Conservation (phyloP, 2,113 vertebrate genomes). For the Tragelaphus strepsiceros region DNA sequence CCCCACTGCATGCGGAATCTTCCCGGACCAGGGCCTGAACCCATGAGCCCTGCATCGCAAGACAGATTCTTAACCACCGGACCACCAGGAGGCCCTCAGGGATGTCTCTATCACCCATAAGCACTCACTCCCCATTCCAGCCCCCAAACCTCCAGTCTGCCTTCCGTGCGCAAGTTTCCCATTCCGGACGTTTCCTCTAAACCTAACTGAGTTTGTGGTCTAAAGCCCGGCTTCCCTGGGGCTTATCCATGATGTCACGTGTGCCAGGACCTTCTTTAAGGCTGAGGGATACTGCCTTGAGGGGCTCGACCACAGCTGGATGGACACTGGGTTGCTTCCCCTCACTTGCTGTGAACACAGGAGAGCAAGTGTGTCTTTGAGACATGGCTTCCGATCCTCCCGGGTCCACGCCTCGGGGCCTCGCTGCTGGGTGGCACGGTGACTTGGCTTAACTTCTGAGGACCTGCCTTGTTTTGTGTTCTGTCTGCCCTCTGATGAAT, state of each 20-base stretch:
- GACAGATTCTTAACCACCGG: background rate
- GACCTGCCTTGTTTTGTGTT: fast-evolving
- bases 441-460: fast-evolving
- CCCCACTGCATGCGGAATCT: background rate
- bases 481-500: background rate
- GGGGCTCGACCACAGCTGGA: fast-evolving
- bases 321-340: fast-evolving
- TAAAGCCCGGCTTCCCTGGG: fast-evolving
- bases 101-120: fast-evolving
- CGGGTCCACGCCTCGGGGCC: fast-evolving
- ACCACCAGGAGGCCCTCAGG: fast-evolving
- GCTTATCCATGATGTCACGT: fast-evolving
- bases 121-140: fast-evolving
- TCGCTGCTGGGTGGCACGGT: fast-evolving
- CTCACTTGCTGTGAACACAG: fast-evolving
- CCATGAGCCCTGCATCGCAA: background rate
- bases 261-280: fast-evolving
- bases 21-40: background rate
- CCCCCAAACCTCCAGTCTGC: fast-evolving
- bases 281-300: fast-evolving
- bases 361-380: fast-evolving
- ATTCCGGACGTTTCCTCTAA: background rate
- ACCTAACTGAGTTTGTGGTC: fast-evolving
- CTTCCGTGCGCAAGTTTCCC: fast-evolving
- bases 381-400: fast-evolving